phyloP scores from a whole-genome alignment of 1,140 invertebrate genomes.

The Rhagoletis pomonella region DNA sequence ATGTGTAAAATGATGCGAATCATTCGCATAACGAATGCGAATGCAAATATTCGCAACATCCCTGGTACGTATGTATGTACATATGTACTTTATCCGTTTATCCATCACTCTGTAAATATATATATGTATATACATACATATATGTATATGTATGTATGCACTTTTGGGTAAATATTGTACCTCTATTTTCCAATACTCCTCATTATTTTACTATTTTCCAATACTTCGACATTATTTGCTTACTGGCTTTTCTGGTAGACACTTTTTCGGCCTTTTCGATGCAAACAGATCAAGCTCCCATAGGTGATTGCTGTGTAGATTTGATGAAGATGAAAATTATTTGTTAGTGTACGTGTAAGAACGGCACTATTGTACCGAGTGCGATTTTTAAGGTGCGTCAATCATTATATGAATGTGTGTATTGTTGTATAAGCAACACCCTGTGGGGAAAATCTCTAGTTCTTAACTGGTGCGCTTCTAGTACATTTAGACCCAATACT shows the following conservation, averaged over 20 bases:
- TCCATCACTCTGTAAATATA: too few species aligned
- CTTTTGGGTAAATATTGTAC: too few species aligned
- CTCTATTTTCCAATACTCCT: too few species aligned
- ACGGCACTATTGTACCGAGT: background rate
- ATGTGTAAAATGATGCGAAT: too few species aligned
- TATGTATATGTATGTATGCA: background rate
- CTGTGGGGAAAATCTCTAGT: too few species aligned
- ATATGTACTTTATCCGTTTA: too few species aligned
- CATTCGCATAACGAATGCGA: too few species aligned
- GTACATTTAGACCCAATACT: too few species aligned
- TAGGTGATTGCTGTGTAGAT: background rate
- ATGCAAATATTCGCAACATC: too few species aligned
- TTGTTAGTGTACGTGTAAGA: background rate
- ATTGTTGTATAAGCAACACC: background rate
- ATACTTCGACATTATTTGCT: background rate
- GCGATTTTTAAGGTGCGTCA: conserved; percentile 39
- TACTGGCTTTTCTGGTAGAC: conserved; percentile 7
- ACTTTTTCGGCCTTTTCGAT: conserved; percentile 8
- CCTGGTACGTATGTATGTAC: too few species aligned
- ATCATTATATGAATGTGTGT: background rate
- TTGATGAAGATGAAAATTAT: conserved; percentile 29
- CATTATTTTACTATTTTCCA: too few species aligned
- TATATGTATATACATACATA: background rate
- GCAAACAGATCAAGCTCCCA: conserved; percentile 34
- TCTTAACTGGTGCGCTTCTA: too few species aligned